A percentile compares a stretch with the other conserved stretches of the same genome.
These are phyloP conservation scores for Busseola fusca DNA, from an alignment of 2,888 invertebrate species.

Conservation along the genomic window DNA sequence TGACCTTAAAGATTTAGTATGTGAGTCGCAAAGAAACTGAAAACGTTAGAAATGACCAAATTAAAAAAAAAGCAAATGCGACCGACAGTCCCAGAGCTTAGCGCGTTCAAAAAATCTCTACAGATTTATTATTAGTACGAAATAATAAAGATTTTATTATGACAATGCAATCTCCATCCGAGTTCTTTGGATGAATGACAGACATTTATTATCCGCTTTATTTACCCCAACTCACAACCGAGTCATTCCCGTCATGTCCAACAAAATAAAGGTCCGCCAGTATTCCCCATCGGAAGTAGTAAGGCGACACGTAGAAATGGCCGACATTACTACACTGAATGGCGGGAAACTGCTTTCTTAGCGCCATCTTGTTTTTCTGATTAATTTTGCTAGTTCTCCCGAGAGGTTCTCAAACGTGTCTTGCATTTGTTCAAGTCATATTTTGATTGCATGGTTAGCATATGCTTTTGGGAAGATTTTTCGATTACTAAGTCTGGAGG, in stretches of 20 bases:
- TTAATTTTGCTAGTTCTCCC: slow-evolving; percentile 55
- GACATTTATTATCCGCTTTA: background rate
- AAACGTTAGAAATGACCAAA: no score
- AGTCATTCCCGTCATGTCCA: slow-evolving; percentile 20
- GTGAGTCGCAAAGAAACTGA: no score
- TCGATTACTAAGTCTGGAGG: background rate
- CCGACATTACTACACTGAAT: slow-evolving; percentile 49
- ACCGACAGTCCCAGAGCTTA: background rate
- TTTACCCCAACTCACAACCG: background rate
- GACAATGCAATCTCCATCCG: background rate
- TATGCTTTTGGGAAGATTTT: background rate
- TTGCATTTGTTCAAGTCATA: slow-evolving; percentile 18
- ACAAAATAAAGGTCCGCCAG: slow-evolving; percentile 38
- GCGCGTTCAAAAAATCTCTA: background rate
- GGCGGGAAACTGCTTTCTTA: slow-evolving; percentile 52
- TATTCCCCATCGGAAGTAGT: slow-evolving; percentile 54
- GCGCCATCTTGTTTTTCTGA: slow-evolving; percentile 54
- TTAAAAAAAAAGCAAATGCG: no score
- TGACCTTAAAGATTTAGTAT: no score
- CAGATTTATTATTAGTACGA: background rate
- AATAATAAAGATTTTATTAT: no score
- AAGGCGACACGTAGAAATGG: slow-evolving; percentile 55
- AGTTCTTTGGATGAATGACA: background rate
- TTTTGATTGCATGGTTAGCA: slow-evolving; percentile 20
- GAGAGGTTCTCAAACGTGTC: slow-evolving; percentile 30